Evolutionary conservation across 2,113 vertebrate genomes (phyloP).

Genomic region (Balaenoptera acutorostrata): DNA sequence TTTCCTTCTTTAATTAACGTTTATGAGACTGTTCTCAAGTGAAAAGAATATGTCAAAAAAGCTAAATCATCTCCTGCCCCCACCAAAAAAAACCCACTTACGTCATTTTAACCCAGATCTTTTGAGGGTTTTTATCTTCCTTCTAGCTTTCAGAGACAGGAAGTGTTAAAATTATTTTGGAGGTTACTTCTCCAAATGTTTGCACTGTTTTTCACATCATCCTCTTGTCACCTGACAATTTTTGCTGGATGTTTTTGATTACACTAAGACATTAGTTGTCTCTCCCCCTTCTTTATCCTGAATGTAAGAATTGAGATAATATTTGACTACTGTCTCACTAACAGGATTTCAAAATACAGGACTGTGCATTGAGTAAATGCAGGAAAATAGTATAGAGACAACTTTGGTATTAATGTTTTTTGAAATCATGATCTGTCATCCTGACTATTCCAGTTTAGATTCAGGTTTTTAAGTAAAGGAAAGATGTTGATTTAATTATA

Average conservation of each 20-base stretch:
- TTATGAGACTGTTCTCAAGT: constrained; percentile 35
- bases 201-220: constrained; percentile 14
- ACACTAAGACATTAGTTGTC: background rate
- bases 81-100: background rate
- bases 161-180: background rate
- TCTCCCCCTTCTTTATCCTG: background rate
- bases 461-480: background rate
- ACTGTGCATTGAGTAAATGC: background rate
- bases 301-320: background rate
- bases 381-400: background rate
- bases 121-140: constrained; percentile 22
- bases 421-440: background rate
- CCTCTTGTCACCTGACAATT: background rate
- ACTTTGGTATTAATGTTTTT: constrained; percentile 30
- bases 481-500: constrained; percentile 8
- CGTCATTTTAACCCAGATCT: background rate
- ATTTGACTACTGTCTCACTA: background rate
- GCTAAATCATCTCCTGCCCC: background rate
- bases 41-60: background rate
- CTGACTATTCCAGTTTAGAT: background rate
- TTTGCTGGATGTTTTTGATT: constrained; percentile 23
- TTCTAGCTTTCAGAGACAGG: background rate
- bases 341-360: background rate
- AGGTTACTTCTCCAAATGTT: constrained; percentile 4
- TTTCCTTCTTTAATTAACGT: constrained; percentile 36